Evolutionary conservation across 2,113 vertebrate species (phyloP).

Genomic region (Calyptomena viridis): DNA sequence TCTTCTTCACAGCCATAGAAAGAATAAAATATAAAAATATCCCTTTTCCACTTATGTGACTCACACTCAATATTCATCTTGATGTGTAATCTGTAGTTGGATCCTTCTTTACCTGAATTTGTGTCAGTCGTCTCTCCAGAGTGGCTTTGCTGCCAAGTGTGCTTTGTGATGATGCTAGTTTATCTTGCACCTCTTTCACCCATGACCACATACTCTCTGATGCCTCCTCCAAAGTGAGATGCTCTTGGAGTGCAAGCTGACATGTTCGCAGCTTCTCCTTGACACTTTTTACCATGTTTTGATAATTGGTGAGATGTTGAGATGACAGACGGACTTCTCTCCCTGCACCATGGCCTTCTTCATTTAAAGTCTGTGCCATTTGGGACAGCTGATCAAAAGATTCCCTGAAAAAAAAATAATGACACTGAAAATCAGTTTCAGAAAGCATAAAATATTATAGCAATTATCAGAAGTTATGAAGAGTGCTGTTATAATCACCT

Average conservation of each 20-base stretch:
- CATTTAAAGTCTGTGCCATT: constrained; percentile 83
- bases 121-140: constrained; percentile 82
- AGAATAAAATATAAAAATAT: neutral
- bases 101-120: constrained; percentile 84
- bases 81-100: neutral
- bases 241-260: constrained; percentile 89
- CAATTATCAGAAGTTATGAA: neutral
- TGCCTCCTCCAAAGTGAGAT: constrained; percentile 87
- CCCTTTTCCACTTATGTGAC: neutral
- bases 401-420: constrained; percentile 73
- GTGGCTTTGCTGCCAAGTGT: constrained; percentile 84
- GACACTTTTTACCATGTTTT: constrained; percentile 81
- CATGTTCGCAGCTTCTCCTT: constrained; percentile 82
- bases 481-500: neutral
- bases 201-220: constrained; percentile 86
- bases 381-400: constrained; percentile 87
- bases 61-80: neutral
- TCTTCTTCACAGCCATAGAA: neutral
- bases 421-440: neutral
- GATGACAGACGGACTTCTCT: constrained; percentile 77
- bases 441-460: neutral
- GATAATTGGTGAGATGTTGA: constrained; percentile 84
- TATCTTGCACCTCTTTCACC: constrained; percentile 86
- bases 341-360: constrained; percentile 80
- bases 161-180: constrained; percentile 80